A percentile compares a stretch with the other conserved stretches of the same genome.
phyloP scores from a whole-genome alignment of 2,888 invertebrate genomes.

The Agrochola lota region DNA sequence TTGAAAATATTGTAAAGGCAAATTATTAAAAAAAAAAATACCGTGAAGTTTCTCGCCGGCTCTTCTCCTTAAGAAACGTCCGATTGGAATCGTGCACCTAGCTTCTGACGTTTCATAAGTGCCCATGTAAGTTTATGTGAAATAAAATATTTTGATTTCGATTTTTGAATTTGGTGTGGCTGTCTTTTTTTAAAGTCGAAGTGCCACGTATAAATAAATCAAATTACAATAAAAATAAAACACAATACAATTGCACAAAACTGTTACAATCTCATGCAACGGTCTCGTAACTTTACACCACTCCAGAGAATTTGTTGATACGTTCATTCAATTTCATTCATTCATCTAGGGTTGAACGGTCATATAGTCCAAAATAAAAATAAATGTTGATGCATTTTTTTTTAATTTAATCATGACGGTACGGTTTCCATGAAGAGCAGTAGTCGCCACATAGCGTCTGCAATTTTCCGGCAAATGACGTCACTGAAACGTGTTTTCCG shows the following conservation, averaged over 20 bases:
- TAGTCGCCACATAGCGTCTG: too few species aligned
- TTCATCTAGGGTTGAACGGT: slow-evolving; percentile 52
- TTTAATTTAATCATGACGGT: neutral
- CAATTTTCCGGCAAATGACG: too few species aligned
- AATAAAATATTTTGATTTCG: neutral
- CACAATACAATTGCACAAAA: slow-evolving; percentile 29
- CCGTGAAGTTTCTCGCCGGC: neutral
- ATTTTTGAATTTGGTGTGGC: neutral
- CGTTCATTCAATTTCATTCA: slow-evolving; percentile 58
- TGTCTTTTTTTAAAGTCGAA: neutral
- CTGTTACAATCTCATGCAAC: slow-evolving; percentile 22
- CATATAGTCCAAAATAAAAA: neutral
- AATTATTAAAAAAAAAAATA: neutral
- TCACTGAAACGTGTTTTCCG: too few species aligned
- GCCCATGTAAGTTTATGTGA: neutral
- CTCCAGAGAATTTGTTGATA: slow-evolving; percentile 42
- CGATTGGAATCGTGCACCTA: neutral
- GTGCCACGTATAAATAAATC: neutral
- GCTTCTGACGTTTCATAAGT: neutral
- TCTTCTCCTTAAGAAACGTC: neutral
- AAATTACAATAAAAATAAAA: slow-evolving; percentile 33
- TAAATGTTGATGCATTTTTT: neutral
- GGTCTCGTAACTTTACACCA: slow-evolving; percentile 50
- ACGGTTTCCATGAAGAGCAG: too few species aligned
- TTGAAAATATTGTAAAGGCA: too few species aligned